Evolutionary conservation across 53 echinoderm and acorn worm species (phyloP), one percentile per base, ranked within the genome.

Genomic region (Holothuria leucospilota): DNA sequence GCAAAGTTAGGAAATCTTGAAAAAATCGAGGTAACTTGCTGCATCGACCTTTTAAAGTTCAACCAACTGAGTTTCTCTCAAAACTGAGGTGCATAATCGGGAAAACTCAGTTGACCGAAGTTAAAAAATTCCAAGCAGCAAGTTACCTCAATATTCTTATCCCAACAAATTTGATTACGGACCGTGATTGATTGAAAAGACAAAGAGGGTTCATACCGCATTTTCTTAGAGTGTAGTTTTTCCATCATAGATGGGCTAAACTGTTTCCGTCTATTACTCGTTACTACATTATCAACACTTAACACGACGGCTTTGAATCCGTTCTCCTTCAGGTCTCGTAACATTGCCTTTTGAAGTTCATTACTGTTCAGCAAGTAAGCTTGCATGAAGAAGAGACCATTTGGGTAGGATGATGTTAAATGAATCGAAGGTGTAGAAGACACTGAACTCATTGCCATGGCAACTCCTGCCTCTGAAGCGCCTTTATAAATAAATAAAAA

Each of bases 301-400:
- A 75, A 27, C 10, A 75, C 75, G 4, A 75, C 52, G 49, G 75
- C 75, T 39, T 75, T 75, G 51, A 75, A 75, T 25, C 75, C 75
- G 2, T 51, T 25, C 20, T 26, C 16, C 13, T 49, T 42, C n/a
- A 52, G 15, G 49, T 75, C 75, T 51, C 51, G n/a, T 13, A 75
- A 52, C 75, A 75, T 75, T 14, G 52, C 15, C 25, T 75, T 52
- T 51, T 75, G 75, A 20, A 75, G 51, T 8, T 20, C 52, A 13
- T 24, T 52, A 24, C 52, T 52, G 28, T 39, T 21, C 51, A 75
- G n/a, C 15, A 21, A 24, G 26, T 75, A 75, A 46, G 51, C 25
- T 52, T 75, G 75, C 75, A 75, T 75, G 52, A 75, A 75, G 51
- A 75, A 75, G 75, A 75, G 75, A 2, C 75, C 75, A 24, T 75